phyloP scores from a whole-genome alignment of 2,797 vertebrate species.

The Xenops minutus region DNA sequence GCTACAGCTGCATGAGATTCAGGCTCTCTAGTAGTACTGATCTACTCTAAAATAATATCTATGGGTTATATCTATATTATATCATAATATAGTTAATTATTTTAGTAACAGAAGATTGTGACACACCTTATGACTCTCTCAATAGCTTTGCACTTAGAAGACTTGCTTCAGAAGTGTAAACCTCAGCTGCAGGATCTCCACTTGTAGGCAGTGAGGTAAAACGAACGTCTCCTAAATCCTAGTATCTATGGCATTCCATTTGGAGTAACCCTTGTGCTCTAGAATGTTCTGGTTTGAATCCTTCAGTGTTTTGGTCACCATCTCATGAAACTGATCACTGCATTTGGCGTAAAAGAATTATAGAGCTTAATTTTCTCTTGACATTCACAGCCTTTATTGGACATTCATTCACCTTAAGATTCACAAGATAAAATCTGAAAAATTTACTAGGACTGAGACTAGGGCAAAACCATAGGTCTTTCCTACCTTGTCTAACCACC shows the following conservation, averaged over 20 bases:
- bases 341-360: background rate
- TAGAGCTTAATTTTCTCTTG: background rate
- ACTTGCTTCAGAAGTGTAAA: background rate
- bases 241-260: background rate
- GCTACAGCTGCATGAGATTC: background rate
- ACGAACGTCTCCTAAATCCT: background rate
- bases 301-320: background rate
- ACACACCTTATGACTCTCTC: background rate
- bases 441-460: background rate
- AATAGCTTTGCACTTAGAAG: background rate
- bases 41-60: background rate
- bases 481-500: background rate
- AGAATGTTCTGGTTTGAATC: background rate
- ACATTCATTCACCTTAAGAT: background rate
- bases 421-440: background rate
- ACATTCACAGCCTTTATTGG: background rate
- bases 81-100: background rate
- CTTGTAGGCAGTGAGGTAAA: background rate
- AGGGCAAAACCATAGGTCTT: rapidly evolving
- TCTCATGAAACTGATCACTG: background rate
- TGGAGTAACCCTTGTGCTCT: background rate
- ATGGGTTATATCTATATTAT: too few relatives aligned
- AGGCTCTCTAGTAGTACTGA: background rate
- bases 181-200: background rate
- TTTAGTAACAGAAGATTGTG: background rate